These are phyloP conservation scores for Mastomys natalensis DNA, from an alignment of 2,113 vertebrate genomes.

Conservation along the genomic window DNA sequence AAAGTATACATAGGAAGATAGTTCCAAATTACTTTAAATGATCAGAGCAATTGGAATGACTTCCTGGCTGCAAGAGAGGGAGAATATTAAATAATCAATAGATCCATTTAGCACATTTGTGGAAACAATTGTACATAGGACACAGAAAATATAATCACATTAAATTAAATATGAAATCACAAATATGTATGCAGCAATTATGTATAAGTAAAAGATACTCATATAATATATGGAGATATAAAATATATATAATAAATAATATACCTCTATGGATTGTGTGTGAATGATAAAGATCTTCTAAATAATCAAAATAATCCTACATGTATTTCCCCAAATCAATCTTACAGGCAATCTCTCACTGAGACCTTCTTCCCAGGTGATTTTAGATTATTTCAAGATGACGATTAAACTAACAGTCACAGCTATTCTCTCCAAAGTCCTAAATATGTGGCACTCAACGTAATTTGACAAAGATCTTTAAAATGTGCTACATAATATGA, in stretches of 20 bases:
- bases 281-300: neutral
- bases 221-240: neutral
- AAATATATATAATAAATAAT: neutral
- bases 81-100: neutral
- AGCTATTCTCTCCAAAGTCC: neutral
- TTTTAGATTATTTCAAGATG: neutral
- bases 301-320: neutral
- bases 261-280: neutral
- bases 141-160: neutral
- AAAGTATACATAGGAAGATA: neutral
- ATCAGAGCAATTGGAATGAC: neutral
- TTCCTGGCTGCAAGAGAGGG: no score
- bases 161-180: neutral
- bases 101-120: neutral
- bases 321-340: neutral
- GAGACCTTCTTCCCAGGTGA: neutral
- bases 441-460: neutral
- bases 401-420: neutral
- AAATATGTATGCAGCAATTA: neutral
- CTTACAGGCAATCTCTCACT: neutral
- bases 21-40: neutral
- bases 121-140: neutral
- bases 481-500: neutral
- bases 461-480: rapidly evolving
- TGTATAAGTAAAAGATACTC: neutral